Evolutionary conservation across 1,140 invertebrate species (phyloP), one percentile per base, ranked within the genome.

Genomic region (Apis florea): DNA sequence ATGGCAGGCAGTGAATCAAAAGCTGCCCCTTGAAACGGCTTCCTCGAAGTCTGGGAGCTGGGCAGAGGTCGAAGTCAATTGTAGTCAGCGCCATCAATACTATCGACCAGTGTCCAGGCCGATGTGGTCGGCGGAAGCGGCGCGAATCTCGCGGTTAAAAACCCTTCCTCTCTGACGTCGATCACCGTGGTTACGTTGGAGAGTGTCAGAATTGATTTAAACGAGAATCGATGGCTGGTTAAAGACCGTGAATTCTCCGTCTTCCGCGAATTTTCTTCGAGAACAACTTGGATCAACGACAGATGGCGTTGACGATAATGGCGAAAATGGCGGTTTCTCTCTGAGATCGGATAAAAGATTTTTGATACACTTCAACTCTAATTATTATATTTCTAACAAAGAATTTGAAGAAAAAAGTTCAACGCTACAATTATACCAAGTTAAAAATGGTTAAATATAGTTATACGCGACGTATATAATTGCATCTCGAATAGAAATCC

Each of bases 201-300:
- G 74, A 71, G 47, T 47, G 76, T 86, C 85, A 83, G 72, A 83
- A 86, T 77, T 86, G 85, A 87, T 87, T 87, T 83, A 87, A 79
- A 58, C 49, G 17, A 54, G 59, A 49, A 54, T 68, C 72, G 71
- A 79, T 82, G 82, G 76, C 40, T 8, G 17, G 24, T 47, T 67
- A 66, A 58, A 67, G 21, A 19, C 13, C 53, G 31, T 61, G 24
- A 53, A 53, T n/a, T n/a, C n/a, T 8, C 17, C 19, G 9, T 40
- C 13, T n/a, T 56, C 49, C 59, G 71, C 54, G 58, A 40, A 19
- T 80, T 70, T 49, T 24, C 54, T 63, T 31, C 47, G 12, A 47
- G 54, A 17, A 1, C 2, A 17, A 1, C 2, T 2, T 12, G 40
- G 19, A n/a, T n/a, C n/a, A n/a, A n/a, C n/a, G n/a, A 31, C 31